Base-by-base conservation (phyloP, 2,888 invertebrate genomes). In the Dynastes tityus region DNA sequence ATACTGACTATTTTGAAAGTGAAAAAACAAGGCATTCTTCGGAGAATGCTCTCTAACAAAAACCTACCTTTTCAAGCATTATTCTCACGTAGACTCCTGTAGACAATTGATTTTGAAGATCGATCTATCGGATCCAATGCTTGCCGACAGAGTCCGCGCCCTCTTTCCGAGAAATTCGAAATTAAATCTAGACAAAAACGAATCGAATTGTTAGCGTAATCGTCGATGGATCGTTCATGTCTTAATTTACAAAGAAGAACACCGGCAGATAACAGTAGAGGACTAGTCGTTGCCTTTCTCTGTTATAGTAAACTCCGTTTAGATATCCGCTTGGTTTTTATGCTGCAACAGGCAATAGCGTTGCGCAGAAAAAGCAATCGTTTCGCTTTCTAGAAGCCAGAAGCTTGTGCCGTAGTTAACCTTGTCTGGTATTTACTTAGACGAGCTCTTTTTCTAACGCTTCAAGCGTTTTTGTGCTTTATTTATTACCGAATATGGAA, bases 181-280 rank as follows among this genome's bases (percentile, higher is more conserved):
- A 67, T 67, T 67, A 67, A 67, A 67, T 71, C 58, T 71, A 71
- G 51, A 58, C 71, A 71, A 71, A 71, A 71, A 71, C 71, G 55
- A 55, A 37, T 71, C n/a, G 58, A 49, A 71, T 58, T 71, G 71
- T 71, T 53, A 53, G 55, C 63, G 51, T 71, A 49, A 71, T 22
- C 22, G 55, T 67, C 16, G 40, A 16, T 16, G 45, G 40, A 67
- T 22, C 40, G 16, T 37, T 71, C 71, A 71, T 29, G 71, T 71
- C 71, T 71, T 71, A 71, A 71, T 71, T 71, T 58, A 71, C 53
- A 53, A 58, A 71, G 32, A 68, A 40, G 22, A 4, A 37, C 5
- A 68, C 40, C 68, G 45, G n/a, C 27, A 5, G 32, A 37, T 5
- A 37, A 37, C 32, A 37, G 32, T 37, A 37, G 32, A 37, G 11